Evolutionary conservation across 2,888 invertebrate genomes (phyloP).

Genomic region (Rhaphigaster nebulosa): DNA sequence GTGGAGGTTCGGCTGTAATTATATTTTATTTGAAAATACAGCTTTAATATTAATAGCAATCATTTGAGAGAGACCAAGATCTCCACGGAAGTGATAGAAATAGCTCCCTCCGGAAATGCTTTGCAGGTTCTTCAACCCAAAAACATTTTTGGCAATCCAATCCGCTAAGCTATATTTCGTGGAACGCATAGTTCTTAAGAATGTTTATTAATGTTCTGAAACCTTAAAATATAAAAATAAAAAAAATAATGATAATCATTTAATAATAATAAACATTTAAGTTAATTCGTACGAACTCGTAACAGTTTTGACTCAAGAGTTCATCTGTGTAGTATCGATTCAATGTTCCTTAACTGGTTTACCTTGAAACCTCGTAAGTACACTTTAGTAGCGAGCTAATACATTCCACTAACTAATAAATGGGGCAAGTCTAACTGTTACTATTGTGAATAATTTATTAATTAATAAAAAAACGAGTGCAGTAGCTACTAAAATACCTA

Average conservation of each 20-base stretch:
- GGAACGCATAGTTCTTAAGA: background rate
- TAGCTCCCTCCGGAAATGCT: slow-evolving; percentile 15
- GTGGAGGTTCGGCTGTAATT: too few species aligned
- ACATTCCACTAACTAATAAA: background rate
- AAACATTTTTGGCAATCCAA: background rate
- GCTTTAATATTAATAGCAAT: too few species aligned
- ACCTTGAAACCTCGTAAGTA: slow-evolving; percentile 22
- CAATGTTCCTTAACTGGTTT: background rate
- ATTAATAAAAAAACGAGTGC: background rate
- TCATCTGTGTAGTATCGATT: background rate
- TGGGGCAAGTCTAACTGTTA: background rate
- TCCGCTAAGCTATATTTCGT: background rate
- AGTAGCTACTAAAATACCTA: background rate
- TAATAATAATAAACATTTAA: too few species aligned
- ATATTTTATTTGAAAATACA: too few species aligned
- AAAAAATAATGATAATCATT: background rate
- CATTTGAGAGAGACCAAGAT: background rate
- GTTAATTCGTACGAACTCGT: background rate
- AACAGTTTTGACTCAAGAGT: background rate
- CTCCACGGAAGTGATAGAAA: background rate
- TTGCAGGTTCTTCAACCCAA: background rate
- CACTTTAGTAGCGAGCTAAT: background rate
- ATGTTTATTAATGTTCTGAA: too few species aligned
- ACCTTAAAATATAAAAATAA: background rate
- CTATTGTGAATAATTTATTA: background rate